phyloP scores from a whole-genome alignment of 1,140 invertebrate species.

The Zophobas atratus region DNA sequence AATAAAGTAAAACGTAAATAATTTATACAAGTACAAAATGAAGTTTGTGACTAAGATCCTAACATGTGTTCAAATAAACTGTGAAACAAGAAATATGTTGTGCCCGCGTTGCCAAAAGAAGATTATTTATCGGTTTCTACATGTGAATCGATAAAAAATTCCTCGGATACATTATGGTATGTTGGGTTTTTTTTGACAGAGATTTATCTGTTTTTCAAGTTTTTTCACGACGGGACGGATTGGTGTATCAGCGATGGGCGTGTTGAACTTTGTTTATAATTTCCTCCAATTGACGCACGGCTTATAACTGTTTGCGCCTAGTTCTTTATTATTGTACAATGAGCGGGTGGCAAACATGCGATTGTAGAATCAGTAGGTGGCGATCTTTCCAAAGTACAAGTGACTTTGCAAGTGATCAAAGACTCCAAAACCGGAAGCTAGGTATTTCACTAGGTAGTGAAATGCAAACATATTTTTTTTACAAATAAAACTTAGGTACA shows the following conservation, averaged over 20 bases:
- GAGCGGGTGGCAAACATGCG: neutral
- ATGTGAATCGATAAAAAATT: slow-evolving; percentile 38
- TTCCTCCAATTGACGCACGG: slow-evolving; percentile 3
- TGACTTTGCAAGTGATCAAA: no score
- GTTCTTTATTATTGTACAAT: slow-evolving; percentile 1
- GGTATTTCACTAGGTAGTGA: no score
- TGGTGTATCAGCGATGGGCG: neutral
- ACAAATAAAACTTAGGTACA: no score
- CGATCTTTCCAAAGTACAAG: neutral
- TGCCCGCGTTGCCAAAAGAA: slow-evolving; percentile 42
- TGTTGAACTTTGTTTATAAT: slow-evolving; percentile 15
- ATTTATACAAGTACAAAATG: slow-evolving; percentile 50
- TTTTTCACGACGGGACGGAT: neutral
- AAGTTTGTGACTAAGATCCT: slow-evolving; percentile 41
- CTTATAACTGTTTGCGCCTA: neutral
- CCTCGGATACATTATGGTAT: slow-evolving; percentile 9
- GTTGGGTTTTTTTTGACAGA: slow-evolving; percentile 14
- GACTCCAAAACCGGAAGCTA: no score
- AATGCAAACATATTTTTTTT: no score
- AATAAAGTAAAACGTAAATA: slow-evolving; percentile 54
- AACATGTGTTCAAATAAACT: slow-evolving; percentile 49
- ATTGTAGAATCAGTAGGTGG: slow-evolving; percentile 5
- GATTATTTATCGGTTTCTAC: slow-evolving; percentile 19
- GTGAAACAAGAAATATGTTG: slow-evolving; percentile 48
- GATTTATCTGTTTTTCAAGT: neutral